Base-by-base conservation (phyloP, 2,888 invertebrate genomes). In the Frankliniella intonsa region DNA sequence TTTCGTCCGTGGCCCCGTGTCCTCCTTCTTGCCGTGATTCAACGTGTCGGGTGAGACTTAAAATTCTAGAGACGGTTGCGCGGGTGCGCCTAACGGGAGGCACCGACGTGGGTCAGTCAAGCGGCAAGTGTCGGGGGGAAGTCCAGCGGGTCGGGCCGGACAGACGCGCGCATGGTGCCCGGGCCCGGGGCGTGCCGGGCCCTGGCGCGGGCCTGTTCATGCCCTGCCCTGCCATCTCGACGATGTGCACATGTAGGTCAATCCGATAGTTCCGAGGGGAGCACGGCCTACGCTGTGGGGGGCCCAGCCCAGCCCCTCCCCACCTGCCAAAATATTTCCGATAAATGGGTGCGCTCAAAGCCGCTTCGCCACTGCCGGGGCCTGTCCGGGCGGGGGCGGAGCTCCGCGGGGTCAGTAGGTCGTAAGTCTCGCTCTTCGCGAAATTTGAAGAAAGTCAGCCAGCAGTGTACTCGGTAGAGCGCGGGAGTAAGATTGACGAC, bases 221-320 rank as follows among this genome's bases (percentile, higher is more conserved):
- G 62, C 22, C 69, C 69, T 7, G 22, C 25, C 69, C 69, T 76
- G 69, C 69, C 55, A 19, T 19, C 69, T 25, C 69, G 62, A 38
- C 25, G 69, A n/a, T 10, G 12, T 76, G 69, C 69, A 22, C 69
- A 76, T 76, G 69, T 76, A 76, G 69, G 69, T 76, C 69, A 76
- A 76, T 76, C 69, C 69, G 69, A 76, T 76, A 76, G 69, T 76
- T 76, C 19, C n/a, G 19, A 62, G 62, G 11, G 17, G 62, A 62
- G 62, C 62, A 62, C n/a, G 11, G 19, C 62, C 12, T 55, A 12
- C 55, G 55, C n/a, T n/a, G 62, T 3, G 62, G 62, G 19, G 55
- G 55, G 55, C 55, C 55, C 62, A 0, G 14, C 62, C 55, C 55
- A 17, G 55, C 55, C 55, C 55, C 12, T 17, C 55, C 55, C 55